Percentiles rank a stretch among this genome's conserved stretches.
These are phyloP conservation scores for Momotus momota DNA, from an alignment of 2,797 vertebrate species.

Conservation along the genomic window DNA sequence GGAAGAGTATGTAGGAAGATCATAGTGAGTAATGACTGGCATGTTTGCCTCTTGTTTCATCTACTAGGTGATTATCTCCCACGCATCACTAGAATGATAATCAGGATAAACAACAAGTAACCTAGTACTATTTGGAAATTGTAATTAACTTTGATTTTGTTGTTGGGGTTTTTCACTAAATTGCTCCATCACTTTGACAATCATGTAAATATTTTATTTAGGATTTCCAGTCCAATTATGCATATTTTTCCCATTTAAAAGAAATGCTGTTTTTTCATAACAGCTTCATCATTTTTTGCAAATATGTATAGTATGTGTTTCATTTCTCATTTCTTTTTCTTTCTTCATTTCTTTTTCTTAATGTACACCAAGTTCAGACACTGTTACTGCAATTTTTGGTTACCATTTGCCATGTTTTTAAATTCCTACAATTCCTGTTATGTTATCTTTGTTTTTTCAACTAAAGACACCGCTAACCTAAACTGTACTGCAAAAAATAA, in stretches of 20 bases:
- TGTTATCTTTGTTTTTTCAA: background rate
- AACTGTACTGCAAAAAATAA: background rate
- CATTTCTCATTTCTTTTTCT: background rate
- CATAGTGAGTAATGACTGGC: background rate
- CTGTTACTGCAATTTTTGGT: background rate
- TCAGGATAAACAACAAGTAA: background rate
- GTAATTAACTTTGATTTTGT: background rate
- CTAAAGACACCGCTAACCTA: background rate
- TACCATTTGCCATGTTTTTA: background rate
- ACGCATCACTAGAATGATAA: background rate
- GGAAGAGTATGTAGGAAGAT: background rate
- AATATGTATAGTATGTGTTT: background rate
- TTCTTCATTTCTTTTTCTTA: background rate
- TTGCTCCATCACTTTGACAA: background rate
- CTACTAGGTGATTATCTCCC: background rate
- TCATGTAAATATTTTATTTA: background rate
- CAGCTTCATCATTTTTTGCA: background rate
- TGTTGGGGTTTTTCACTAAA: background rate
- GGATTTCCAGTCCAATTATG: background rate
- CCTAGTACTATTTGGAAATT: background rate
- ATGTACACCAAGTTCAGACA: background rate
- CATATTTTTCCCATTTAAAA: background rate
- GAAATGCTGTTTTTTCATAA: background rate
- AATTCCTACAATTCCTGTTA: background rate
- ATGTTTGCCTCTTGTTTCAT: background rate